A percentile compares a stretch with the other conserved stretches of the same genome.
Evolutionary conservation across 2,113 vertebrate species (phyloP).

Genomic region (Diphyllodes magnificus): DNA sequence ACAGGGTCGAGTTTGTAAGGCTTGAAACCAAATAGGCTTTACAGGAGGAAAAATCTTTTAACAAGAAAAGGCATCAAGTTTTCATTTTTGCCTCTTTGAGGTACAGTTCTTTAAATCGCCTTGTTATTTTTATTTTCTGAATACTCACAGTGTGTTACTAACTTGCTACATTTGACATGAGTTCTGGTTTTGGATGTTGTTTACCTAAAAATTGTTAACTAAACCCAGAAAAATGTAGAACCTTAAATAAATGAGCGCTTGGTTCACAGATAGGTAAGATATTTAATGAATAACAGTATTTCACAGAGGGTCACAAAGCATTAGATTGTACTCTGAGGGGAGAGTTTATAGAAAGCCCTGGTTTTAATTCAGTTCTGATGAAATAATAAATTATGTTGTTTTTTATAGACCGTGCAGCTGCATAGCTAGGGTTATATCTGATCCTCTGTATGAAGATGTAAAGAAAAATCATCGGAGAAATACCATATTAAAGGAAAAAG

Average conservation of each 20-base stretch:
- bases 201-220: not conserved
- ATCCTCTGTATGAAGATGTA: not conserved
- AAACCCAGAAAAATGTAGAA: not conserved
- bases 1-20: not conserved
- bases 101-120: not conserved
- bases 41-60: not conserved
- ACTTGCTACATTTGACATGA: not conserved
- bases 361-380: not conserved
- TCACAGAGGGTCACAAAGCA: not conserved
- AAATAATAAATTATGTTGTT: not conserved
- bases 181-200: not conserved
- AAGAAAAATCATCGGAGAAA: not conserved
- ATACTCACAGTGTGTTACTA: not conserved
- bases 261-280: not conserved
- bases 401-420: rapidly evolving
- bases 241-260: not conserved
- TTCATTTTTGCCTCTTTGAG: not conserved
- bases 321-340: not conserved
- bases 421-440: not conserved
- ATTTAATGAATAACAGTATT: not conserved
- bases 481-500: not conserved
- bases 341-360: not conserved
- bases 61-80: not conserved
- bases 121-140: not conserved
- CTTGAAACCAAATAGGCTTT: not conserved